Percentiles rank a stretch among this genome's conserved stretches.
phyloP scores from a whole-genome alignment of 2,797 vertebrate genomes.

The Alosa sapidissima region DNA sequence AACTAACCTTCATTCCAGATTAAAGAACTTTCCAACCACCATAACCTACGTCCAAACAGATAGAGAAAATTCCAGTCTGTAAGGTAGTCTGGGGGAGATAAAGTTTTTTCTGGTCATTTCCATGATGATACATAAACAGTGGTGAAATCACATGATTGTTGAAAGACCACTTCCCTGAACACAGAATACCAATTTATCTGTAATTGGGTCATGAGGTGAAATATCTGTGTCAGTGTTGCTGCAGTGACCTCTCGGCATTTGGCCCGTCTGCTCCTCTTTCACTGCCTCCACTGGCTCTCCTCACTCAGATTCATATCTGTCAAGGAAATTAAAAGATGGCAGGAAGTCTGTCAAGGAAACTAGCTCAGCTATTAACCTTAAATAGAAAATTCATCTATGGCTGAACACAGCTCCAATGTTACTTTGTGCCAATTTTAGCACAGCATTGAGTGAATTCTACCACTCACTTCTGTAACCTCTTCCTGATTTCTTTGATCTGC shows the following conservation, averaged over 20 bases:
- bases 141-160: background rate
- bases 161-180: background rate
- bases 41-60: background rate
- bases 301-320: background rate
- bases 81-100: background rate
- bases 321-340: background rate
- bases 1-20: background rate
- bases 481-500: constrained; percentile 92
- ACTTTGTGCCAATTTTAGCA: background rate
- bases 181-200: background rate
- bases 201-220: background rate
- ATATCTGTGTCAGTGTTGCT: background rate
- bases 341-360: background rate
- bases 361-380: background rate
- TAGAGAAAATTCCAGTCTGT: background rate
- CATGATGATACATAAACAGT: background rate
- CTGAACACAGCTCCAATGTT: background rate
- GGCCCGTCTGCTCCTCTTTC: background rate
- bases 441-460: background rate
- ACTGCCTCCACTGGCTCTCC: background rate
- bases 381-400: background rate
- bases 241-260: background rate
- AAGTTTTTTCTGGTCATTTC: background rate
- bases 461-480: constrained; percentile 84
- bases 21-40: background rate